Evolutionary conservation across 2,797 vertebrate species (phyloP).

Genomic region (Rhinophrynus dorsalis): DNA sequence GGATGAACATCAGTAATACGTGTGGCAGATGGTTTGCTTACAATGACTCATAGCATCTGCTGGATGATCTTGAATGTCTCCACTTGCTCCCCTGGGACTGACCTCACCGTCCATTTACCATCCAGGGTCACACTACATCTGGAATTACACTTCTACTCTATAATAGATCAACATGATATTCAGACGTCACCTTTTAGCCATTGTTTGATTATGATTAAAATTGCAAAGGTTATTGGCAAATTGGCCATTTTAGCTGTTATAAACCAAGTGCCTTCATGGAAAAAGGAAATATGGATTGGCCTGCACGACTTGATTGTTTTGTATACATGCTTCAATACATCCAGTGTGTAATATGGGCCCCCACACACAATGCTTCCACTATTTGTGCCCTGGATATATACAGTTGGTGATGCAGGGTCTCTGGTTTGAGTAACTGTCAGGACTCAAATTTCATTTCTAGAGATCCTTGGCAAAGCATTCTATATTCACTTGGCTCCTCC

Average conservation of each 20-base stretch:
- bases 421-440: no score
- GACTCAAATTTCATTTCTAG: no score
- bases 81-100: conserved; percentile 19
- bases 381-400: no score
- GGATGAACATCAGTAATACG: conserved; percentile 11
- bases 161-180: background rate
- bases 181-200: background rate
- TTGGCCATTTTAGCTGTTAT: background rate
- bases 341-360: no score
- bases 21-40: conserved; percentile 30
- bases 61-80: conserved; percentile 21
- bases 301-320: no score
- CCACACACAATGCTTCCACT: no score
- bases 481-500: no score
- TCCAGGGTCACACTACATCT: background rate
- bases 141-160: background rate
- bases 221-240: background rate
- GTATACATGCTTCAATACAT: no score
- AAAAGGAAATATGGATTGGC: background rate
- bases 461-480: no score
- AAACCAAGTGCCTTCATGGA: background rate
- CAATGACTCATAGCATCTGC: conserved; percentile 37
- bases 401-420: no score
- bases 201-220: background rate
- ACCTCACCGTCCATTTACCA: conserved; percentile 21